These are phyloP conservation scores for Tetramorium alpestre DNA, from an alignment of 1,140 invertebrate species.

Conservation along the genomic window DNA sequence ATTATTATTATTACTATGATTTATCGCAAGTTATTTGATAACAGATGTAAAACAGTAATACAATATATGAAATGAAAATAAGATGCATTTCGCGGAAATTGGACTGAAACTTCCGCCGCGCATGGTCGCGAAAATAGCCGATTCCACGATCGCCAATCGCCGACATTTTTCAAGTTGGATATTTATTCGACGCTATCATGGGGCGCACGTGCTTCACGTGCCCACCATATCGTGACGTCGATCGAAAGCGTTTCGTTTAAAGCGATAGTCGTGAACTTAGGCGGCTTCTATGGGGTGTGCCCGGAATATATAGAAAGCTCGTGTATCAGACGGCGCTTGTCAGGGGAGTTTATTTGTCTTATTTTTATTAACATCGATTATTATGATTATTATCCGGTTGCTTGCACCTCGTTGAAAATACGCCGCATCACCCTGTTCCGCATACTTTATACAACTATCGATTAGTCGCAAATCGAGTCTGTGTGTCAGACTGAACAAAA, in stretches of 20 bases:
- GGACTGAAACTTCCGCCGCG: constrained; percentile 11
- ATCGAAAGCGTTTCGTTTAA: constrained; percentile 39
- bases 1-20: constrained; percentile 18
- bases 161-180: constrained; percentile 42
- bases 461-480: background rate
- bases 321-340: background rate
- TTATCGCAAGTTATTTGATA: constrained; percentile 5
- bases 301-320: background rate
- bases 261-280: constrained; percentile 33
- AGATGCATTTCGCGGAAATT: constrained; percentile 3
- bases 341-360: background rate
- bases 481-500: background rate
- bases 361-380: background rate
- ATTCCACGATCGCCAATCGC: constrained; percentile 34
- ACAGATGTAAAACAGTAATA: constrained; percentile 1
- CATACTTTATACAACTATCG: background rate
- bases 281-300: constrained; percentile 5
- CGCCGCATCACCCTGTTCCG: background rate
- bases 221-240: constrained; percentile 42
- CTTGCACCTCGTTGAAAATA: background rate
- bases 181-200: constrained; percentile 54
- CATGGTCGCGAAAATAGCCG: constrained; percentile 33
- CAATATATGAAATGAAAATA: background rate
- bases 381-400: background rate
- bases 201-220: constrained; percentile 49